phyloP scores from a whole-genome alignment of 2,113 vertebrate genomes.

The Lepus americanus region DNA sequence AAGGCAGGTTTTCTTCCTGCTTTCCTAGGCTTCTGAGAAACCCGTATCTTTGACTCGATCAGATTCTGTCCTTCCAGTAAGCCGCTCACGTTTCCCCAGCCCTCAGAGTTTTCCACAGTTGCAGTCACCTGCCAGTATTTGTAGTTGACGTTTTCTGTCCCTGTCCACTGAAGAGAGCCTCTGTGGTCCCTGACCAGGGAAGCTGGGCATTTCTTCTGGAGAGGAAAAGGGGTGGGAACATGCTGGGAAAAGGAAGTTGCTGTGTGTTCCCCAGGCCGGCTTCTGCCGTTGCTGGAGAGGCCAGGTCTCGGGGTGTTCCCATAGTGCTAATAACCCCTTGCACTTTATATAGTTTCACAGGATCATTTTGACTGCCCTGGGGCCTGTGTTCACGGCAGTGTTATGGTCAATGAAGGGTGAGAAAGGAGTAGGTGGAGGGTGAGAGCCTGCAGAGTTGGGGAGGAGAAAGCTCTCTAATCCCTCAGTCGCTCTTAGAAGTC shows the following conservation, averaged over 20 bases:
- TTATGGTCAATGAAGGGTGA: conserved; percentile 5
- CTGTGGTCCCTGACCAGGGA: neutral
- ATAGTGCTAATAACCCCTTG: neutral
- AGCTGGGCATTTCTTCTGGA: neutral
- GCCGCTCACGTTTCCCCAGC: neutral
- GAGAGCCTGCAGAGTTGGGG: neutral
- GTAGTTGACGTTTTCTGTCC: neutral
- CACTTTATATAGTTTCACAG: neutral
- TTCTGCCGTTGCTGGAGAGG: neutral
- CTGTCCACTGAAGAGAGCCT: neutral
- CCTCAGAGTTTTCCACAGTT: neutral
- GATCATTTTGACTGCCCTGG: conserved; percentile 14
- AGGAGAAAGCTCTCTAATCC: neutral
- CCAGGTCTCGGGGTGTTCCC: neutral
- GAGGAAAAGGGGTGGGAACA: fast-evolving
- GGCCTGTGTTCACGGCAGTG: conserved; percentile 4
- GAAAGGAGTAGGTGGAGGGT: conserved; percentile 61
- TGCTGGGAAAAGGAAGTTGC: neutral
- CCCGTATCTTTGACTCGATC: neutral
- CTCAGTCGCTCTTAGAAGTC: conserved; percentile 58
- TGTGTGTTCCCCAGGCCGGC: neutral
- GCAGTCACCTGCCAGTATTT: neutral
- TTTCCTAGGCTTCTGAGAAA: conserved; percentile 34
- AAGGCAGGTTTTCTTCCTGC: neutral
- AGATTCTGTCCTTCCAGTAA: neutral